Base-by-base conservation (phyloP, 2,888 invertebrate genomes). In the Theretra japonica region DNA sequence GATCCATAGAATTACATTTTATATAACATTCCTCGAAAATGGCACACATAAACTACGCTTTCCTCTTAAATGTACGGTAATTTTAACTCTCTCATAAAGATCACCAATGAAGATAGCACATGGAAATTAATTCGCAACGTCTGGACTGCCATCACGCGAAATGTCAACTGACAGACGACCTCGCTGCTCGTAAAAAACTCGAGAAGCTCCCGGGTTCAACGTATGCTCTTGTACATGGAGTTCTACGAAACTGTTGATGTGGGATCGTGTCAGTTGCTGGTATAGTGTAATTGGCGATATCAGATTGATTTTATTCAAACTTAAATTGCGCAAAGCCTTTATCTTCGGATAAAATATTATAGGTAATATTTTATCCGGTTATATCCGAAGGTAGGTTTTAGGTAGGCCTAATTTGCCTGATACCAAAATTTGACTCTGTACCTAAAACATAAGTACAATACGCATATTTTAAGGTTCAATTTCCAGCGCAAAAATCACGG, bases 91-190 rank as follows among this genome's bases (percentile, higher is more conserved):
- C 74, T 74, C 74, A 75, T 78, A 72, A 77, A 83, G 86, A 86
- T 86, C 75, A 76, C 77, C 75, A 79, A 73, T 81, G 77, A 78
- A 83, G 86, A 86, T 86, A 84, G 80, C 56, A 75, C 68, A 28
- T 56, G 74, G 72, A 80, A 79, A 84, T 83, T 85, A 86, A 84
- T 84, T 84, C 82, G 73, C 80, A 74, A 77, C 75, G 76, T 75
- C 74, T 74, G 77, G 74, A 72, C 72, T 48, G 69, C 62, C 56
- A 69, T 73, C 69, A 71, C 28, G 62, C 62, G 69, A 69, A 68
- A 70, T 71, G 73, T 74, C 71, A 75, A 71, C 57, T 70, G 73
- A 76, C 72, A 68, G 73, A 74, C 73, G 82, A 86, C 83, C 86
- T 80, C 77, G 73, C 70, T 50, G 75, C 73, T 80, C 77, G 72